Percentiles rank a stretch among this genome's conserved stretches.
These are phyloP conservation scores for Symphodus melops DNA, from an alignment of 2,113 vertebrate genomes.

Conservation along the genomic window DNA sequence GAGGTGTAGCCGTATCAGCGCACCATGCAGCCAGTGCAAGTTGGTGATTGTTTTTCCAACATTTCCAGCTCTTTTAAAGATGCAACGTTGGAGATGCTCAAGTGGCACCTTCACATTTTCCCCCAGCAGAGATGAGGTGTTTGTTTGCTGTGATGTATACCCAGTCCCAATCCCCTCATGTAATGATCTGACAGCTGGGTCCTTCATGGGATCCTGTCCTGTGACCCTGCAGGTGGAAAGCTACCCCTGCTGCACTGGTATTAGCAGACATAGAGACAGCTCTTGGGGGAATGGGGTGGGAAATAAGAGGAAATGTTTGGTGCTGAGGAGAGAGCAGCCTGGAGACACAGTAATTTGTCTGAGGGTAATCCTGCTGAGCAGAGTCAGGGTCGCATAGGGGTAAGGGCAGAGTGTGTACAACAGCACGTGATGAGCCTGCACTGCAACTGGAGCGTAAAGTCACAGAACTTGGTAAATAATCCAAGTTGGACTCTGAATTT, in stretches of 20 bases:
- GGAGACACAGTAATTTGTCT: constrained; percentile 72
- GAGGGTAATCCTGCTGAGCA: constrained; percentile 51
- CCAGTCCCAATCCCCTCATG: constrained; percentile 55
- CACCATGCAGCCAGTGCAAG: constrained; percentile 5
- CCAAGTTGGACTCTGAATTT: constrained; percentile 44
- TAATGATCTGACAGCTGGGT: constrained; percentile 72
- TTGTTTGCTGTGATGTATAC: constrained; percentile 62
- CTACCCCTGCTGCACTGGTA: constrained; percentile 27
- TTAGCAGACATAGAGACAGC: constrained; percentile 51
- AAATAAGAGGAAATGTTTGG: constrained; percentile 67
- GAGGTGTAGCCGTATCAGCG: constrained; percentile 32
- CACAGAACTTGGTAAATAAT: constrained; percentile 46
- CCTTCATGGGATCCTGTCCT: constrained; percentile 68
- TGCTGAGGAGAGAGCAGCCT: constrained; percentile 46
- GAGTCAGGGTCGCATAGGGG: constrained; percentile 52
- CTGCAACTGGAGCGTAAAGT: constrained; percentile 48
- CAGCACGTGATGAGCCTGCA: constrained; percentile 60
- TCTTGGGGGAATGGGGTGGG: constrained; percentile 54
- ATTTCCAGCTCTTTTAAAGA: constrained; percentile 32
- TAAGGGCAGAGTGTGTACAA: constrained; percentile 64
- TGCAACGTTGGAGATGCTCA: constrained; percentile 22
- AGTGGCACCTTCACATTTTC: constrained; percentile 40
- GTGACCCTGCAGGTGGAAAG: constrained; percentile 66
- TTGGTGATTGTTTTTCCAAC: not conserved
- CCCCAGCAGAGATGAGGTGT: constrained; percentile 41